Base-by-base conservation (phyloP, 2,113 vertebrate genomes). In the Entosphenus tridentatus region DNA sequence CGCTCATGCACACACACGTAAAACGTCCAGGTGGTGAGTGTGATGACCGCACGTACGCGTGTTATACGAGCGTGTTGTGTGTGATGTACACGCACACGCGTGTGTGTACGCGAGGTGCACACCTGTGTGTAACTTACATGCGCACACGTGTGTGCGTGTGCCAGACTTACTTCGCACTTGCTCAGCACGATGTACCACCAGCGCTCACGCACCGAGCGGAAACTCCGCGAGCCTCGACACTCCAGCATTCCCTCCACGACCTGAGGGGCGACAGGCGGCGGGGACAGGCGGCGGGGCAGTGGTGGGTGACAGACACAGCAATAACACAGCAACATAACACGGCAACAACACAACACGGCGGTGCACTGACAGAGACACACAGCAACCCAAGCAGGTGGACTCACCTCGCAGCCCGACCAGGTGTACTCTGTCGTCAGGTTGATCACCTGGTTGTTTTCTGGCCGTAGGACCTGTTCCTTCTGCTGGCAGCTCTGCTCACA, bases 131-230 rank as follows among this genome's bases (percentile, higher is more conserved):
- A 39, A 39, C 6, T 39, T 39, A 39, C 39, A 39, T 39, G 39
- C 21, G 4, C 21, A 39, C 21, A 39, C 21, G 21, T 39, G 21
- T 39, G 21, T 39, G 21, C 39, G 39, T 39, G 39, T 39, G 39
- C 39, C 39, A 12, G 67, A 73, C 88, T 86, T 77, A 90, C 88
- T 80, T 87, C 88, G 70, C 88, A 92, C 76, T 92, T 92, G 85
- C 88, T 92, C 77, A 92, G 85, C 0, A 85, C 87, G 3, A 92
- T 88, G 75, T 92, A 92, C 88, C 88, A 92, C 88, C 88, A 92
- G 73, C 88, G 81, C 74, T 92, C 88, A 16, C 88, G 83, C 73
- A 89, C 86, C 0, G 87, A 90, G 70, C 88, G 86, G 79, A 92
- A 92, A 72, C 88, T 92, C 5, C 88, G 82, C 3, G 86, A 86